These are phyloP conservation scores for Ptychobarbus kaznakovi DNA, from an alignment of 2,797 vertebrate genomes.

Conservation along the genomic window DNA sequence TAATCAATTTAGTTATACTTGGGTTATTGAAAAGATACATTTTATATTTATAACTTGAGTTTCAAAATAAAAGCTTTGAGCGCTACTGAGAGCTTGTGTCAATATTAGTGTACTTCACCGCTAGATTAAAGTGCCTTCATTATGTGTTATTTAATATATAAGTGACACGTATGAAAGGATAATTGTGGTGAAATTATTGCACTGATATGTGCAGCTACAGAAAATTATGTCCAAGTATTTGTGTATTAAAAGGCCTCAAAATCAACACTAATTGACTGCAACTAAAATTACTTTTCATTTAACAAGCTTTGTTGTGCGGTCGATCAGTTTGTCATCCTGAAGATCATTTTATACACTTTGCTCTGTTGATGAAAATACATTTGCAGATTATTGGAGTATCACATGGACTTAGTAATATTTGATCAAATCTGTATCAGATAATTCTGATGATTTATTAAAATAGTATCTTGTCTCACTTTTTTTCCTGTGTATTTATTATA, in stretches of 20 bases:
- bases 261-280: neutral
- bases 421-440: neutral
- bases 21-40: neutral
- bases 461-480: neutral
- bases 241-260: neutral
- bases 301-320: neutral
- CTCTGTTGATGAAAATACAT: neutral
- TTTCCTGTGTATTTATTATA: neutral
- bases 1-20: no score
- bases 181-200: neutral
- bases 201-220: neutral
- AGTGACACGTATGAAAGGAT: neutral
- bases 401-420: neutral
- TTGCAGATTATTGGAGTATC: neutral
- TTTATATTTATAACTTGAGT: neutral
- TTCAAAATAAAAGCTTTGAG: neutral
- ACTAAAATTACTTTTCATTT: neutral
- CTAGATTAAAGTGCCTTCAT: neutral
- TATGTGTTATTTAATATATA: neutral
- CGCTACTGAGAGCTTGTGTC: conserved; percentile 11
- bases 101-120: neutral
- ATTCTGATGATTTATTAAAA: neutral
- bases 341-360: neutral
- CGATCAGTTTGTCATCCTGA: neutral
- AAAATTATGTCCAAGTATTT: neutral